A percentile compares a stretch with the other conserved stretches of the same genome.
These are phyloP conservation scores for Agrotis ipsilon DNA, from an alignment of 2,888 invertebrate genomes.

Conservation along the genomic window DNA sequence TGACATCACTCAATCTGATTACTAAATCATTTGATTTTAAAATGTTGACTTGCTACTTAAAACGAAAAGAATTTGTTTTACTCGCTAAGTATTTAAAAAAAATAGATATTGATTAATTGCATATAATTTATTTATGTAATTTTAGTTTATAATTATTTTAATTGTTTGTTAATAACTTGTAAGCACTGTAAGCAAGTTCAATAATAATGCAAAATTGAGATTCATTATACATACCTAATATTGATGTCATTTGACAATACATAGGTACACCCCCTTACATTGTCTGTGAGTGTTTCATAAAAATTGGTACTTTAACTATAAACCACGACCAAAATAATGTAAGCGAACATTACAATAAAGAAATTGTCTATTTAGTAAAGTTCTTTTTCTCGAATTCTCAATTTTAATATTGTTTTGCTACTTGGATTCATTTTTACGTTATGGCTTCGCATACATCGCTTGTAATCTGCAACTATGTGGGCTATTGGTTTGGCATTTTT, in stretches of 20 bases:
- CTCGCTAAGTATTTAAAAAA: no score
- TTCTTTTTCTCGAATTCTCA: conserved; percentile 21
- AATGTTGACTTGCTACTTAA: conserved; percentile 25
- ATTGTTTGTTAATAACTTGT: conserved; percentile 52
- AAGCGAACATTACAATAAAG: conserved; percentile 37
- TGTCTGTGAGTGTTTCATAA: no score
- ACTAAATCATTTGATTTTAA: conserved; percentile 57
- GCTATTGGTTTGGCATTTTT: no score
- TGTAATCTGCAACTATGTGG: no score
- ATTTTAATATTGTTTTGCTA: conserved; percentile 2
- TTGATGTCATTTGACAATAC: conserved; percentile 48
- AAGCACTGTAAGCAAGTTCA: conserved; percentile 50
- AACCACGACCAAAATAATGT: no score
- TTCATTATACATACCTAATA: conserved; percentile 57
- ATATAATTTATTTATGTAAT: background rate
- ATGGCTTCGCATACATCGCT: no score
- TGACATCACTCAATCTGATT: conserved; percentile 51
- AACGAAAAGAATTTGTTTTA: background rate
- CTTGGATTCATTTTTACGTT: no score
- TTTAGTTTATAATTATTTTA: background rate
- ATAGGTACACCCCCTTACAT: background rate
- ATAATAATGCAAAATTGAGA: conserved; percentile 45
- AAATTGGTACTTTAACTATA: no score
- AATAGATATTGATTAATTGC: no score
- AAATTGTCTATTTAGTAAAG: conserved; percentile 17